Conservation (phyloP, 1,140 invertebrate genomes). For the Bombus ignitus region DNA sequence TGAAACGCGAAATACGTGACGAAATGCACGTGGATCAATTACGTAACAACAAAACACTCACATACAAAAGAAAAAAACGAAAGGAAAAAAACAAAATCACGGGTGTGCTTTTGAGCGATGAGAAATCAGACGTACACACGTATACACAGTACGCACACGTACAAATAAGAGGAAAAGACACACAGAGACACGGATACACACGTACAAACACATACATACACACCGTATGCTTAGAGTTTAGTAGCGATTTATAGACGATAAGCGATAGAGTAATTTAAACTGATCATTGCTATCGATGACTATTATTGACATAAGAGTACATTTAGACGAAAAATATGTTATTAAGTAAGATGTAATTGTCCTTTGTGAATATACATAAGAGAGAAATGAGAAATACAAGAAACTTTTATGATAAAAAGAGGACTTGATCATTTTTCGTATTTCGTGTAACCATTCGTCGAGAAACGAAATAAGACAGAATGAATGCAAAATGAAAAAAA, state of each 20-base stretch:
- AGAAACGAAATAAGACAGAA: not conserved
- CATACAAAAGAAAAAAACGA: not conserved
- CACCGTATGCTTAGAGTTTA: conserved; percentile 75
- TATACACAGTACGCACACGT: conserved; percentile 26
- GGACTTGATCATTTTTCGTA: conserved; percentile 44
- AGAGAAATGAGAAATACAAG: conserved; percentile 82
- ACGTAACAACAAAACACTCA: not conserved
- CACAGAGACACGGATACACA: conserved; percentile 32
- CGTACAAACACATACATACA: conserved; percentile 6
- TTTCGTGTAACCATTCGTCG: conserved; percentile 23
- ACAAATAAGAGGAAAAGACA: not conserved
- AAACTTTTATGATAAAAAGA: conserved; percentile 81
- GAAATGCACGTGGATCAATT: conserved; percentile 52
- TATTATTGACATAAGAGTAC: conserved; percentile 79
- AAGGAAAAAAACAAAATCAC: conserved; percentile 24
- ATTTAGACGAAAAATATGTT: conserved; percentile 78
- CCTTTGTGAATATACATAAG: conserved; percentile 82
- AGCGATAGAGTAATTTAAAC: conserved; percentile 69
- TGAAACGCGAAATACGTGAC: conserved; percentile 3
- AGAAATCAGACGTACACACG: conserved; percentile 29
- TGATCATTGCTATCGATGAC: conserved; percentile 75
- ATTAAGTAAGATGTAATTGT: conserved; percentile 81
- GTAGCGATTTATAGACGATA: conserved; percentile 72
- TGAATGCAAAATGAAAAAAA: not conserved
- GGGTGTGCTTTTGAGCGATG: conserved; percentile 73